Percentiles rank a stretch among this genome's conserved stretches.
Conservation (phyloP, 2,888 invertebrate species). For the Dendrolimus pini region DNA sequence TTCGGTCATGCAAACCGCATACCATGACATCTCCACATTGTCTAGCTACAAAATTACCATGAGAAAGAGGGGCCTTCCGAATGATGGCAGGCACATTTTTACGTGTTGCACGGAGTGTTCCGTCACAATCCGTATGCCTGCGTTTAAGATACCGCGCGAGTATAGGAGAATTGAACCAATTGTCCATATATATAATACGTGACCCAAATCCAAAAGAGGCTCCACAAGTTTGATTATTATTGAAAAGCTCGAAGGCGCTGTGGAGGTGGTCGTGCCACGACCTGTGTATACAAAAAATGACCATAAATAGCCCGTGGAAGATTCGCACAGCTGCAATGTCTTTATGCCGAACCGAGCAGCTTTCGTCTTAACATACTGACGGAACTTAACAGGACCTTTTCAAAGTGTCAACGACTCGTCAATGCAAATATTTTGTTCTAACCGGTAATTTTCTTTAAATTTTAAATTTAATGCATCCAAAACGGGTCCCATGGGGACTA, state of each 20-base stretch:
- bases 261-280: slow-evolving; percentile 2
- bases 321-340: slow-evolving; percentile 13
- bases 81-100: slow-evolving; percentile 8
- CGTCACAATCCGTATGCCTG: slow-evolving; percentile 14
- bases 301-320: slow-evolving; percentile 15
- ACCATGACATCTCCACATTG: no score
- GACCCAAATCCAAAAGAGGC: slow-evolving; percentile 6
- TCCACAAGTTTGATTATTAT: background rate
- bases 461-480: no score
- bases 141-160: slow-evolving; percentile 10
- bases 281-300: slow-evolving; percentile 13
- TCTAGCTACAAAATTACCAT: slow-evolving; percentile 3
- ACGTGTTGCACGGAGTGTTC: slow-evolving; percentile 6
- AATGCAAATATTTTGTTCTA: slow-evolving; percentile 2
- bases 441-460: no score
- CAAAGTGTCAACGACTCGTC: slow-evolving; percentile 16
- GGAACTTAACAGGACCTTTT: slow-evolving; percentile 12
- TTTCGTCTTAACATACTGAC: slow-evolving; percentile 12
- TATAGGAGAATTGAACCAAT: slow-evolving; percentile 9
- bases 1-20: slow-evolving; percentile 3
- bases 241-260: slow-evolving; percentile 6
- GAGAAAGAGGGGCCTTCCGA: slow-evolving; percentile 5
- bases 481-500: no score
- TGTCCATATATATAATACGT: slow-evolving; percentile 8
- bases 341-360: slow-evolving; percentile 13